A percentile compares a stretch with the other conserved stretches of the same genome.
These are phyloP conservation scores for Parnassius apollo DNA, from an alignment of 2,888 invertebrate species.

Conservation along the genomic window DNA sequence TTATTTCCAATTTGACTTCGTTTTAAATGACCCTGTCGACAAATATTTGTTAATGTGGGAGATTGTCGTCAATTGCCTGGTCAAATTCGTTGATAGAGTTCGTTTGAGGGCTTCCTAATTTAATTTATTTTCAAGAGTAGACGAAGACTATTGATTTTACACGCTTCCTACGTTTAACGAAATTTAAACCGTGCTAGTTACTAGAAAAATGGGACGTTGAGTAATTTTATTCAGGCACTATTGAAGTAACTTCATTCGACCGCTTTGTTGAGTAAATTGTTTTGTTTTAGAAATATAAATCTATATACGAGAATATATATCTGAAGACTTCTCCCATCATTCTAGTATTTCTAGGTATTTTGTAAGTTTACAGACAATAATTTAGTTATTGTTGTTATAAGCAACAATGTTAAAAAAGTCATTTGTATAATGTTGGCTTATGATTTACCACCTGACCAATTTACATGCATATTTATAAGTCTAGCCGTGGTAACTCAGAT, in stretches of 20 bases:
- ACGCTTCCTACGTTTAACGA: conserved; percentile 3
- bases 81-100: conserved; percentile 24
- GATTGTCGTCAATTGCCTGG: conserved; percentile 28
- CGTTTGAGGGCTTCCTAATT: conserved; percentile 20
- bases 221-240: neutral
- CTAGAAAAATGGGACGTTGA: neutral
- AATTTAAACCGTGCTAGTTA: conserved; percentile 3
- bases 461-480: too few relatives aligned
- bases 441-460: too few relatives aligned
- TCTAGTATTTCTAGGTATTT: too few relatives aligned
- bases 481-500: too few relatives aligned
- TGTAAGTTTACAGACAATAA: too few relatives aligned
- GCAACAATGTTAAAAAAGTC: too few relatives aligned
- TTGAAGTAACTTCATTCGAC: neutral
- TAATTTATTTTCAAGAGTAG: conserved; percentile 21
- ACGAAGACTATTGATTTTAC: neutral
- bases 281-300: neutral
- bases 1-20: conserved; percentile 28
- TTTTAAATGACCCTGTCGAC: conserved; percentile 31
- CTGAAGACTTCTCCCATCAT: too few relatives aligned
- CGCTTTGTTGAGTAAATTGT: neutral
- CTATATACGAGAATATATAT: too few relatives aligned
- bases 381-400: too few relatives aligned
- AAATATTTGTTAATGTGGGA: conserved; percentile 30
- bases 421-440: too few relatives aligned